Evolutionary conservation across 2,113 vertebrate genomes (phyloP), one percentile per base, ranked within the genome.

Genomic region (Phaethon lepturus): DNA sequence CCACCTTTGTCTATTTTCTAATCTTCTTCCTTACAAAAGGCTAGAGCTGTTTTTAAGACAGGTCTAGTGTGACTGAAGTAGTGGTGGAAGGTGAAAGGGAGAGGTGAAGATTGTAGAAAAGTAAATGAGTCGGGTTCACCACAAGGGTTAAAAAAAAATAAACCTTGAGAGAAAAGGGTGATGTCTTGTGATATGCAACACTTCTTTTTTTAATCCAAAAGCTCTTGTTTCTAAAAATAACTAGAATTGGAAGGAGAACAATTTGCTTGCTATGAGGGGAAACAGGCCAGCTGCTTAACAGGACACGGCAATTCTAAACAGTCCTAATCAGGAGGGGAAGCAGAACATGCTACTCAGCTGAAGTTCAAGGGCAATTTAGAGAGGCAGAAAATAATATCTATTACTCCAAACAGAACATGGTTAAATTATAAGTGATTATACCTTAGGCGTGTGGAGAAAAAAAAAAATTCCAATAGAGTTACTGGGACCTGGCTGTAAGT

Each of bases 251-350:
- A 91, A 93, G 53, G 84, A 96, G 81, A 96, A 96, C 87, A 96
- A 93, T 96, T 93, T 97, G 44, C 95, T 96, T 56, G 77, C 66
- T 91, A 45, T 63, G 84, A 95, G 53, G 93, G 96, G 96, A 97
- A 97, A 68, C 35, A 58, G 64, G 50, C 73, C 97, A 96, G 86
- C 93, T 96, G 95, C 91, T 95, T 86, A 95, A 95, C 95, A 97
- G 96, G 96, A 96, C 95, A 87, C 1, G 13, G 83, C 49, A 94
- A 91, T 91, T 97, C 91, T 96, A 97, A 97, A 97, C 96, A 97
- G 88, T 82, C 31, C 86, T 91, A 86, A 89, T 93, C 83, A 89
- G 69, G 49, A 97, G 80, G 88, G 95, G 97, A 97, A 97, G 83
- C 77, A 95, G 86, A 94, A 86, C 45, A 59, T 3, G 13, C 55